These are phyloP conservation scores for Sycophila texana DNA, from an alignment of 2,888 invertebrate genomes.

Conservation along the genomic window DNA sequence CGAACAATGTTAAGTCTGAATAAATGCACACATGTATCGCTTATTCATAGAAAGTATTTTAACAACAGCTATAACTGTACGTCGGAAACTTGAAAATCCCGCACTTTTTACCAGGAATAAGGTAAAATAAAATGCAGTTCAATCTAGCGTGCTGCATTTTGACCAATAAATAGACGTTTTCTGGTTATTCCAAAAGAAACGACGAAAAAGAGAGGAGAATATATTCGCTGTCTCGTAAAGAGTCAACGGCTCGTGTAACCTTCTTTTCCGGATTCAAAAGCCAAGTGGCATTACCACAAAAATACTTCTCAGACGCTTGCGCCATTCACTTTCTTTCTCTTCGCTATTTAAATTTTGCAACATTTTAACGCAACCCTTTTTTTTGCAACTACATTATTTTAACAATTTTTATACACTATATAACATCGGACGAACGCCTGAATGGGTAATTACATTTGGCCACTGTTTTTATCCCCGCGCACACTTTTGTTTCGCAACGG, in stretches of 20 bases:
- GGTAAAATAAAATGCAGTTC: background rate
- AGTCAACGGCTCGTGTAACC: conserved; percentile 58
- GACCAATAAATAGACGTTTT: conserved; percentile 23
- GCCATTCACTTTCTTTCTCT: conserved; percentile 13
- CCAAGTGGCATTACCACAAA: conserved; percentile 44
- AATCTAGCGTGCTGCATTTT: background rate
- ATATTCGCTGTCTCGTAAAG: conserved; percentile 39
- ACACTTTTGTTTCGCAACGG: too few species aligned
- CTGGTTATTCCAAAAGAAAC: conserved; percentile 23
- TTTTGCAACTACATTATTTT: background rate
- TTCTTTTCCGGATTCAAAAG: conserved; percentile 60
- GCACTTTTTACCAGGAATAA: too few species aligned
- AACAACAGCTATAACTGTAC: too few species aligned
- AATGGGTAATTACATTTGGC: too few species aligned
- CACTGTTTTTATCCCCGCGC: too few species aligned
- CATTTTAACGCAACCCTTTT: too few species aligned
- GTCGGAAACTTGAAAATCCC: too few species aligned
- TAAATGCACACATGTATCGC: background rate
- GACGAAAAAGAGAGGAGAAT: background rate
- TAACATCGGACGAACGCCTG: too few species aligned
- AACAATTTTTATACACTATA: background rate
- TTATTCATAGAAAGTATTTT: too few species aligned
- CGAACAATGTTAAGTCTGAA: background rate
- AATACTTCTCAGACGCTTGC: conserved; percentile 23
- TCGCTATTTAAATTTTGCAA: conserved; percentile 7